phyloP scores from a whole-genome alignment of 2,797 vertebrate genomes.

The Enoplosus armatus region DNA sequence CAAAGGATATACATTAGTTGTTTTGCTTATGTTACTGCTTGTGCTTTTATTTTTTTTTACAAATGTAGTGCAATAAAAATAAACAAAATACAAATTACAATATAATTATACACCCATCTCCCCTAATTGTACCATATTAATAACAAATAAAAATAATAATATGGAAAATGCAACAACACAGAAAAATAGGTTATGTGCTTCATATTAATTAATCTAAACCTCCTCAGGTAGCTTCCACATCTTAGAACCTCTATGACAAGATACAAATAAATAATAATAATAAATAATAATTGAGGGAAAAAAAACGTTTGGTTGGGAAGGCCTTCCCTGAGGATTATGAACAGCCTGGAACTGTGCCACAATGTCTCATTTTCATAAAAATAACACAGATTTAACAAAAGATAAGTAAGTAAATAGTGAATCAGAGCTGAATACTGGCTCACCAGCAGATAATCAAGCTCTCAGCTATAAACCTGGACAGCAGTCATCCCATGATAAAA shows the following conservation, averaged over 20 bases:
- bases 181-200: not conserved
- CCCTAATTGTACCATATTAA: not conserved
- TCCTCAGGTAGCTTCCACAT: not conserved
- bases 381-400: not conserved
- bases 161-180: not conserved
- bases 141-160: not conserved
- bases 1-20: too few relatives aligned
- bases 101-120: not conserved
- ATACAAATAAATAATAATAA: too few relatives aligned
- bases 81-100: not conserved
- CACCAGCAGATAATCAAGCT: not conserved
- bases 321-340: not conserved
- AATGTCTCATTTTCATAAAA: not conserved
- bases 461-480: too few relatives aligned
- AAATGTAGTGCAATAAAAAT: not conserved
- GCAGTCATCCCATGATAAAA: not conserved
- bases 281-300: not conserved
- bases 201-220: not conserved
- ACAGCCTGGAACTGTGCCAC: not conserved
- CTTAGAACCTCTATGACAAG: not conserved
- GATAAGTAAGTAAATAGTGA: not conserved
- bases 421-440: not conserved
- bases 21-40: not conserved
- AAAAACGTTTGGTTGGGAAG: too few relatives aligned
- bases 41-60: slow-evolving; percentile 10